Evolutionary conservation across 92 coral and sea anemone species (phyloP).

Genomic region (Zoanthus gigantus): DNA sequence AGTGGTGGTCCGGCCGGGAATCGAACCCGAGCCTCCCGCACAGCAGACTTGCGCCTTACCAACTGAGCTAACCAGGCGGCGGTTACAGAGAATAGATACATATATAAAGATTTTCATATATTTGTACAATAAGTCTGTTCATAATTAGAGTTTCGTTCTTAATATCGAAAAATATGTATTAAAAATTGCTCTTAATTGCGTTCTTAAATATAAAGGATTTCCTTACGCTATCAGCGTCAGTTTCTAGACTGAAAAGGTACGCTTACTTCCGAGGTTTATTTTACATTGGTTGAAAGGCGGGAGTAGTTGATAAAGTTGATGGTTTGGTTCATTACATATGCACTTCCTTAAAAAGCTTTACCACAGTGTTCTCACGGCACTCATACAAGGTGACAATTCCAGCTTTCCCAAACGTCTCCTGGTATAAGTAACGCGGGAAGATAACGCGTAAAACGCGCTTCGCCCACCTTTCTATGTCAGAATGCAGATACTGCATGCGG

Average conservation of each 20-base stretch:
- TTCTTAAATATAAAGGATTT: neutral
- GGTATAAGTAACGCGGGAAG: constrained; percentile 3
- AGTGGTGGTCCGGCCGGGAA: no score
- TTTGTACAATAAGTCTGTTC: no score
- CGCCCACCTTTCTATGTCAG: constrained; percentile 3
- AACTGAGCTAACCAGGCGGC: no score
- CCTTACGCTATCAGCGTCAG: neutral
- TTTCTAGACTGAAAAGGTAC: neutral
- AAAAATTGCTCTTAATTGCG: neutral
- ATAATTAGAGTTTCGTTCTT: neutral
- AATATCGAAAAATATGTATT: neutral
- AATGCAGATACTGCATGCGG: constrained; percentile 2
- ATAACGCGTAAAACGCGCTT: constrained; percentile 1
- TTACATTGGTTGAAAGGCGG: constrained; percentile 6
- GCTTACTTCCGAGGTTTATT: neutral
- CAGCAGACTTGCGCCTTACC: no score
- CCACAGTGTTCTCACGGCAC: neutral
- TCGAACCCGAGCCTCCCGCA: no score
- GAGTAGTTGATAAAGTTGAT: constrained; percentile 18
- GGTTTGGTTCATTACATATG: neutral
- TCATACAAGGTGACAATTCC: neutral
- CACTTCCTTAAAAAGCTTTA: constrained; percentile 10
- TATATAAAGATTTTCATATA: no score
- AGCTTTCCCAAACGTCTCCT: constrained; percentile 8
- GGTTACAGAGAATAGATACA: no score